Percentiles rank a stretch among this genome's conserved stretches.
phyloP scores from a whole-genome alignment of 1,140 invertebrate species.

The Plectrocnemia conspersa region DNA sequence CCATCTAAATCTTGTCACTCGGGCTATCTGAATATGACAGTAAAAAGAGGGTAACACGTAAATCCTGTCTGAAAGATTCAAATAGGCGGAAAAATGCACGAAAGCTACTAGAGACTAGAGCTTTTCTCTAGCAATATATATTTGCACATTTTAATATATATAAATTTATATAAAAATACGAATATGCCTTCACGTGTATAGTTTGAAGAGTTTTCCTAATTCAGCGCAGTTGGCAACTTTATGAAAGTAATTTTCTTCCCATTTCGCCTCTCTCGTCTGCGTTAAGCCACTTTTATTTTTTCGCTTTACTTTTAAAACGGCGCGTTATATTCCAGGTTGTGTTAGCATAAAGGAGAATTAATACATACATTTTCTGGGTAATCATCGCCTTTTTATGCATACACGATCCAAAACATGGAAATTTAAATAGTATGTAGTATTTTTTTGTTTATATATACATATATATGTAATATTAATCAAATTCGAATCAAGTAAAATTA shows the following conservation, averaged over 20 bases:
- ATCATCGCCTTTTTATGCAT: too few species aligned
- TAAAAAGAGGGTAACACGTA: not conserved
- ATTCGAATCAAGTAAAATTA: too few species aligned
- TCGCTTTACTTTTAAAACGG: conserved; percentile 7
- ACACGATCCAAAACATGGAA: too few species aligned
- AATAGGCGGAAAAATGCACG: not conserved
- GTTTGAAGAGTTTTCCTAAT: conserved; percentile 5
- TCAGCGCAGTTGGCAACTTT: conserved; percentile 7
- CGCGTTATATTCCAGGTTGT: conserved; percentile 9
- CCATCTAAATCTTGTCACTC: conserved; percentile 1
- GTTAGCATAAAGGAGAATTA: not conserved
- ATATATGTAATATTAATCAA: too few species aligned
- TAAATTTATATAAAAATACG: not conserved
- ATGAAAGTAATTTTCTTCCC: conserved; percentile 16
- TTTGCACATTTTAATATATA: not conserved
- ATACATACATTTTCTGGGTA: not conserved
- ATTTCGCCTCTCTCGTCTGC: conserved; percentile 9
- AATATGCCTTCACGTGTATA: too few species aligned
- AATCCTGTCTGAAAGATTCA: not conserved
- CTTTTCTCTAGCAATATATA: not conserved
- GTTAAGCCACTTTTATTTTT: conserved; percentile 11
- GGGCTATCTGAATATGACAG: conserved; percentile 5
- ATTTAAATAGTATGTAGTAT: too few species aligned
- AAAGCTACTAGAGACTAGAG: not conserved
- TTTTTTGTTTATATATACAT: too few species aligned